These are phyloP conservation scores for Platycheirus rosarum DNA, from an alignment of 2,888 invertebrate species.

Conservation along the genomic window DNA sequence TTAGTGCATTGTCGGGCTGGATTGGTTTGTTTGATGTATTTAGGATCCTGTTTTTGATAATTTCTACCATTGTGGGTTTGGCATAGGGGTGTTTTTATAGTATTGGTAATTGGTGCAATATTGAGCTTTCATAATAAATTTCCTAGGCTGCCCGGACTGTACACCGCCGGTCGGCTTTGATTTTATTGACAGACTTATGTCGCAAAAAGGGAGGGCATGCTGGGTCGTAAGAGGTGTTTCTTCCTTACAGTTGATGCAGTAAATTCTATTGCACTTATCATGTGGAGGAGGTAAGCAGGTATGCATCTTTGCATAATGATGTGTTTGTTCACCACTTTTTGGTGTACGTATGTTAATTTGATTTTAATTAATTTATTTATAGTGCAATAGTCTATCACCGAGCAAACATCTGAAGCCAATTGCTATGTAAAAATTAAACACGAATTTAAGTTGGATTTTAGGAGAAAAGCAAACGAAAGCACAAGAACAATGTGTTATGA, in stretches of 20 bases:
- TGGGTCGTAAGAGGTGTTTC: not conserved
- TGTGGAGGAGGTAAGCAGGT: not conserved
- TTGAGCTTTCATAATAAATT: not conserved
- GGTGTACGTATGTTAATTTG: no score
- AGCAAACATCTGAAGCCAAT: no score
- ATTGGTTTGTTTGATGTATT: not conserved
- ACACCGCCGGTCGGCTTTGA: not conserved
- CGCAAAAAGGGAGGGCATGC: not conserved
- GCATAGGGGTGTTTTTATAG: not conserved
- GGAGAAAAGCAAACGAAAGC: no score
- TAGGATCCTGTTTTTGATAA: not conserved
- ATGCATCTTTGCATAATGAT: not conserved
- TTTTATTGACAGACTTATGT: constrained; percentile 1
- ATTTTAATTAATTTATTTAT: no score
- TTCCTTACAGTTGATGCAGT: not conserved
- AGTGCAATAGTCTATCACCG: no score
- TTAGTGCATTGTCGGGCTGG: not conserved
- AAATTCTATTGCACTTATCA: constrained; percentile 48
- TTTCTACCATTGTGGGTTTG: not conserved
- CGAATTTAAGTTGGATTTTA: no score
- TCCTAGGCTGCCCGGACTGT: not conserved
- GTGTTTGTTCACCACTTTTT: not conserved
- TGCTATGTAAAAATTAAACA: no score
- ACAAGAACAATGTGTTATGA: no score
- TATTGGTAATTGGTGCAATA: not conserved